Evolutionary conservation across 2,888 invertebrate species (phyloP).

Genomic region (Chalcosyrphus nemorum): DNA sequence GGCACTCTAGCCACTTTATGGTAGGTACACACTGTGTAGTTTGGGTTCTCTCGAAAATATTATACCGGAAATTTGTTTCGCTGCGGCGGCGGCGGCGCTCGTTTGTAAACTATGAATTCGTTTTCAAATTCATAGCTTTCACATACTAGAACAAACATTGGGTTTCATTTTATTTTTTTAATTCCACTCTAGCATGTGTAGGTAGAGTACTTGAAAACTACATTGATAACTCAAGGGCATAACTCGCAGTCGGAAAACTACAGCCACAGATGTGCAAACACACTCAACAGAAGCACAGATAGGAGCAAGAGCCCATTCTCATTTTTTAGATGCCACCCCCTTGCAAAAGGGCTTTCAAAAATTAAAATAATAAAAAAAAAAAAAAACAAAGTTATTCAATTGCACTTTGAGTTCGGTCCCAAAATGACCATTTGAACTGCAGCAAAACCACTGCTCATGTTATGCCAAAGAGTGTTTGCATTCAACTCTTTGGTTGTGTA

Average conservation of each 20-base stretch:
- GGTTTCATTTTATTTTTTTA: background rate
- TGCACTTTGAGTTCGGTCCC: background rate
- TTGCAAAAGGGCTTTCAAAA: background rate
- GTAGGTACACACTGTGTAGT: too few relatives aligned
- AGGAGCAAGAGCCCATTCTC: background rate
- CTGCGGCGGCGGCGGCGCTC: too few relatives aligned
- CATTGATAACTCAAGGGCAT: background rate
- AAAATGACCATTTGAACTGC: slow-evolving; percentile 23
- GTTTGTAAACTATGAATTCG: background rate
- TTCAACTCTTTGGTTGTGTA: slow-evolving; percentile 51
- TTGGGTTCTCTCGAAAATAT: too few relatives aligned
- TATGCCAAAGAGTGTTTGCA: slow-evolving; percentile 51
- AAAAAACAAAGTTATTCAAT: background rate
- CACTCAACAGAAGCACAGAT: background rate
- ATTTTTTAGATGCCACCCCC: background rate
- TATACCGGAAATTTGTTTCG: too few relatives aligned
- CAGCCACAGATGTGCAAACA: slow-evolving; percentile 16
- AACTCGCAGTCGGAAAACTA: background rate
- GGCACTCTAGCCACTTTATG: too few relatives aligned
- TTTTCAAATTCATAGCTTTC: background rate
- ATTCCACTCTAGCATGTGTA: background rate
- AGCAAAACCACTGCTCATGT: slow-evolving; percentile 13
- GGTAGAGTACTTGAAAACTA: background rate
- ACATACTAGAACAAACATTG: background rate
- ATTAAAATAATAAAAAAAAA: background rate